Evolutionary conservation across 2,888 invertebrate species (phyloP).

Genomic region (Drosophila leonis): DNA sequence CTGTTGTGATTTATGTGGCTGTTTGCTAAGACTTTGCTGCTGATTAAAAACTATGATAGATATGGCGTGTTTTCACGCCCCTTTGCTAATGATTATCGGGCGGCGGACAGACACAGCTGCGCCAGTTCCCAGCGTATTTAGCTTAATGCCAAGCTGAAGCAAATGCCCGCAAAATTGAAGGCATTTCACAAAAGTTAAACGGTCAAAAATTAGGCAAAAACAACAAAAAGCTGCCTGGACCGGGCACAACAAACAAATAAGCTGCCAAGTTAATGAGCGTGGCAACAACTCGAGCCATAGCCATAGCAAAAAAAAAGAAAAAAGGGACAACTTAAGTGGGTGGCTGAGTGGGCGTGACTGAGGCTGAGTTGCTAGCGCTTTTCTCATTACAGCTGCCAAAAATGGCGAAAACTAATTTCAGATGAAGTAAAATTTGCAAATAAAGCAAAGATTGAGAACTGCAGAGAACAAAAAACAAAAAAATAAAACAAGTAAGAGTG

Average conservation of each 20-base stretch:
- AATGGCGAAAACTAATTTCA: constrained; percentile 73
- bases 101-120: constrained; percentile 48
- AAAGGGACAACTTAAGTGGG: constrained; percentile 20
- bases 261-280: constrained; percentile 71
- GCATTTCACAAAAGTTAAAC: constrained; percentile 70
- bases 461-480: neutral
- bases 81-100: constrained; percentile 43
- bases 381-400: constrained; percentile 36
- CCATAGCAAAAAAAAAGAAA: constrained; percentile 21
- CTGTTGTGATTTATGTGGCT: constrained; percentile 30
- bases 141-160: constrained; percentile 32
- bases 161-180: constrained; percentile 20
- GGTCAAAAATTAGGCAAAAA: constrained; percentile 71
- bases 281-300: constrained; percentile 41
- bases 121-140: constrained; percentile 67
- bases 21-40: constrained; percentile 7
- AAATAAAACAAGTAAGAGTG: constrained; percentile 16
- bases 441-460: constrained; percentile 34
- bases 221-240: constrained; percentile 27
- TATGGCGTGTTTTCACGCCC: constrained; percentile 28
- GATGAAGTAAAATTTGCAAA: constrained; percentile 55
- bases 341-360: neutral
- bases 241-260: constrained; percentile 51
- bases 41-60: constrained; percentile 66
- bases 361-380: constrained; percentile 1